Percentiles rank a stretch among this genome's conserved stretches.
Conservation (phyloP, 2,888 invertebrate species). For the Perizoma affinitatum region DNA sequence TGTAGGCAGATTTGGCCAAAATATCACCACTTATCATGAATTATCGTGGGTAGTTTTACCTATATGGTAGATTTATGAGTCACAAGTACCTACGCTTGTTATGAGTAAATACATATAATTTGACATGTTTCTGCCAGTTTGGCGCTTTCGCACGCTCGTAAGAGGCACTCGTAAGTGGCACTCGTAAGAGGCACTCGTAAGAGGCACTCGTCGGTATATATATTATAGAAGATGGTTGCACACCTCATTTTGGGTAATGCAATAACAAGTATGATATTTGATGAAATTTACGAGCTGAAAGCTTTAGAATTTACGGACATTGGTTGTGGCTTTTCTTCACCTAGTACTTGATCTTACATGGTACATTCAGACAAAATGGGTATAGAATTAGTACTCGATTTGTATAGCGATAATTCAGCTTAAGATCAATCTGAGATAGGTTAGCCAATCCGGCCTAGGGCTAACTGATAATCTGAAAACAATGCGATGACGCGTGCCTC, state of each 20-base stretch:
- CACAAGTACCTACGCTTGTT: constrained; percentile 17
- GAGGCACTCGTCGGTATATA: constrained; percentile 1
- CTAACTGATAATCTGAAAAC: constrained; percentile 18
- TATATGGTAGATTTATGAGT: constrained; percentile 14
- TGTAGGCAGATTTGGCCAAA: constrained; percentile 17
- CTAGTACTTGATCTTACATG: too few species aligned
- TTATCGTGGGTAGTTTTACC: constrained; percentile 14
- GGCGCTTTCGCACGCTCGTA: constrained; percentile 22
- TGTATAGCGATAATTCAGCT: constrained; percentile 15
- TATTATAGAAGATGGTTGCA: constrained; percentile 20
- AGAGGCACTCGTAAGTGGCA: constrained; percentile 9
- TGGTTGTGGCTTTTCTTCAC: too few species aligned
- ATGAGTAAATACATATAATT: constrained; percentile 25
- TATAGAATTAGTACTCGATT: too few species aligned
- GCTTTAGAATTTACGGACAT: too few species aligned
- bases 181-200: constrained; percentile 18
- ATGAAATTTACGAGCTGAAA: constrained; percentile 2
- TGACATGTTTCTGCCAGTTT: constrained; percentile 24
- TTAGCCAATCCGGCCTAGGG: not conserved
- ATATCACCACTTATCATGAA: constrained; percentile 22
- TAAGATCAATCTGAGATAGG: constrained; percentile 2
- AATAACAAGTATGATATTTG: constrained; percentile 28
- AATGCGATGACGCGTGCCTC: constrained; percentile 17
- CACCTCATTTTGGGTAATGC: constrained; percentile 22
- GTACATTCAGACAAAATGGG: too few species aligned